A percentile compares a stretch with the other conserved stretches of the same genome.
Conservation (phyloP, 2,797 vertebrate genomes). For the Xenopus petersii region DNA sequence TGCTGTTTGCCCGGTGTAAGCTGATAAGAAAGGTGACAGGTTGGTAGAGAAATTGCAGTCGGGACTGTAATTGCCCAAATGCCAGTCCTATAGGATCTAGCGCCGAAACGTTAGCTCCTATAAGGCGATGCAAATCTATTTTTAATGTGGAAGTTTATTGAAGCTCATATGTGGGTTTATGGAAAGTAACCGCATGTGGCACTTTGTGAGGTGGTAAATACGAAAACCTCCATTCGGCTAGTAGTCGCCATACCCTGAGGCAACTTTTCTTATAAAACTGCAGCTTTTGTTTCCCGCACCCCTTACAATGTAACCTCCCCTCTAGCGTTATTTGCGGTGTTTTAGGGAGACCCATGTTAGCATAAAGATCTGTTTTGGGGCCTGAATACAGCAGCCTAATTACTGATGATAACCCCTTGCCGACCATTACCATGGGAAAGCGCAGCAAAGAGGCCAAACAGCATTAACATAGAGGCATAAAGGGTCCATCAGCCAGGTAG, state of each 20-base stretch:
- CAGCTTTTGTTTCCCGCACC: not conserved
- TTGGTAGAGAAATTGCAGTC: no score
- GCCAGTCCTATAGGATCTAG: no score
- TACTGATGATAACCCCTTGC: conserved; percentile 6
- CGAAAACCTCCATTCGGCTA: no score
- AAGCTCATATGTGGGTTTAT: no score
- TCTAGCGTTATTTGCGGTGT: not conserved
- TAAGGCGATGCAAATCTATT: no score
- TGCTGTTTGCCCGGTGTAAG: no score
- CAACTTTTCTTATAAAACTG: not conserved
- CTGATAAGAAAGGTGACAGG: no score
- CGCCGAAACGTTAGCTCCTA: no score
- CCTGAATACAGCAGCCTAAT: conserved; percentile 2
- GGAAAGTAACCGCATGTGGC: no score
- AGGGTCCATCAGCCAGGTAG: conserved; percentile 7
- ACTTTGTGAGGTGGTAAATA: no score
- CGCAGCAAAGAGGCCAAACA: conserved; percentile 18
- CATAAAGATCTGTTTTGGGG: conserved; percentile 21
- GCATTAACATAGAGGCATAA: conserved; percentile 37
- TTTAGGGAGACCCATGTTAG: not conserved
- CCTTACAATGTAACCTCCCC: not conserved
- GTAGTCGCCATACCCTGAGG: not conserved
- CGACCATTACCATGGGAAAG: conserved; percentile 30
- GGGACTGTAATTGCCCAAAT: no score
- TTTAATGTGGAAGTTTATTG: no score